Evolutionary conservation across 2,888 invertebrate genomes (phyloP).

Genomic region (Drosophila suboccidentalis): DNA sequence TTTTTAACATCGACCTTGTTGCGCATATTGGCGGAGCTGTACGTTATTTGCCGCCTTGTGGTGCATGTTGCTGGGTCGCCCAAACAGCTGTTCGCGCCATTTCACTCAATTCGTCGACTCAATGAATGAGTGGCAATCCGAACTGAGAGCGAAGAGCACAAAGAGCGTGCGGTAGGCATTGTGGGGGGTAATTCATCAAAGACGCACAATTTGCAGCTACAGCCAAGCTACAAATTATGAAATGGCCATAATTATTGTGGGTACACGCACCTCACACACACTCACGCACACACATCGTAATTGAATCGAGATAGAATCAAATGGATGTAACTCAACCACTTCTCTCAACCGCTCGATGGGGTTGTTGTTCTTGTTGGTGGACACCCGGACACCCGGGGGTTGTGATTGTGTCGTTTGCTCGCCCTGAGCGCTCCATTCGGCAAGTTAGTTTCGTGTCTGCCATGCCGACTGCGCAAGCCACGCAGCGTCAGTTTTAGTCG

Average conservation of each 20-base stretch:
- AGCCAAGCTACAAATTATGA: slow-evolving; percentile 52
- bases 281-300: slow-evolving; percentile 18
- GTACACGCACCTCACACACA: slow-evolving; percentile 30
- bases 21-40: slow-evolving; percentile 48
- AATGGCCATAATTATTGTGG: slow-evolving; percentile 55
- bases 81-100: slow-evolving; percentile 48
- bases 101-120: slow-evolving; percentile 36
- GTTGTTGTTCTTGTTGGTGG: slow-evolving; percentile 27
- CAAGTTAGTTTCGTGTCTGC: slow-evolving; percentile 41
- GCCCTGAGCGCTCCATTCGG: slow-evolving; percentile 28
- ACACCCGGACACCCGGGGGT: slow-evolving; percentile 36
- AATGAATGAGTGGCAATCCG: not conserved
- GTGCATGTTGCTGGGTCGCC: slow-evolving; percentile 44
- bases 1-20: slow-evolving; percentile 40
- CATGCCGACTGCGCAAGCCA: slow-evolving; percentile 38
- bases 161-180: slow-evolving; percentile 8
- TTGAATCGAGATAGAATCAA: slow-evolving; percentile 35
- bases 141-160: slow-evolving; percentile 14
- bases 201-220: slow-evolving; percentile 29
- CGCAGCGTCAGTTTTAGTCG: not conserved
- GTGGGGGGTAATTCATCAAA: slow-evolving; percentile 38
- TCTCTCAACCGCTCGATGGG: slow-evolving; percentile 23
- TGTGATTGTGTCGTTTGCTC: slow-evolving; percentile 36
- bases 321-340: slow-evolving; percentile 43
- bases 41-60: slow-evolving; percentile 49